These are phyloP conservation scores for Trachelus tabidus DNA, from an alignment of 2,888 invertebrate species.

Conservation along the genomic window DNA sequence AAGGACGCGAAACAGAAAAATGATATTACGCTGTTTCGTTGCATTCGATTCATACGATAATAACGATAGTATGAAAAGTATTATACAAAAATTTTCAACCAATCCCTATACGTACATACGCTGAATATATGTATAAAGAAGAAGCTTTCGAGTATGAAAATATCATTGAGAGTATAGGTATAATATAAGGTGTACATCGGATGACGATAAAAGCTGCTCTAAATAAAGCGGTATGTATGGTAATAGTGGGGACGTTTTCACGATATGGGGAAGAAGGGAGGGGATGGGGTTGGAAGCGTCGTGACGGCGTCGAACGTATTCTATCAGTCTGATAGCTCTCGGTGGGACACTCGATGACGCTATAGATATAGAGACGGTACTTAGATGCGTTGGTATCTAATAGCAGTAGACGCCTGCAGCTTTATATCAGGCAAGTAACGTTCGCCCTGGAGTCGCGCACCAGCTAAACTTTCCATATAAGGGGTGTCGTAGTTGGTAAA, in stretches of 20 bases:
- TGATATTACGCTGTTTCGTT: too few relatives aligned
- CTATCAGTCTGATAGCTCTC: slow-evolving; percentile 59
- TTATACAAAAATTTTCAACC: background rate
- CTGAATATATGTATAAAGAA: background rate
- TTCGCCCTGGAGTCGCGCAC: slow-evolving; percentile 17
- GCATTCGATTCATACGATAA: too few relatives aligned
- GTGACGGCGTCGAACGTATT: slow-evolving; percentile 43
- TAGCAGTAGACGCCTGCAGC: slow-evolving; percentile 32
- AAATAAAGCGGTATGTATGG: slow-evolving; percentile 55
- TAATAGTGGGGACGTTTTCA: slow-evolving; percentile 39
- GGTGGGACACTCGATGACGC: slow-evolving; percentile 45
- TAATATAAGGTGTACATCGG: slow-evolving; percentile 33
- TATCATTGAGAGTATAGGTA: background rate
- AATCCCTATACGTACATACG: background rate
- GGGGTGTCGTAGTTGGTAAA: slow-evolving; percentile 40
- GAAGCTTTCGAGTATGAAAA: background rate
- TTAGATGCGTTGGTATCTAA: slow-evolving; percentile 49
- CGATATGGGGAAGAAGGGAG: slow-evolving; percentile 13
- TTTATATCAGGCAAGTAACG: background rate
- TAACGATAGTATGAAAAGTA: background rate
- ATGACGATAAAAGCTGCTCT: slow-evolving; percentile 52
- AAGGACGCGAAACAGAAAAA: background rate
- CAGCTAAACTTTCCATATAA: slow-evolving; percentile 49
- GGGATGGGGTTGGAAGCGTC: slow-evolving; percentile 10
- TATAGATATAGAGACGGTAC: slow-evolving; percentile 15